Conservation (phyloP, 2,113 vertebrate species). For the Engraulis encrasicolus region DNA sequence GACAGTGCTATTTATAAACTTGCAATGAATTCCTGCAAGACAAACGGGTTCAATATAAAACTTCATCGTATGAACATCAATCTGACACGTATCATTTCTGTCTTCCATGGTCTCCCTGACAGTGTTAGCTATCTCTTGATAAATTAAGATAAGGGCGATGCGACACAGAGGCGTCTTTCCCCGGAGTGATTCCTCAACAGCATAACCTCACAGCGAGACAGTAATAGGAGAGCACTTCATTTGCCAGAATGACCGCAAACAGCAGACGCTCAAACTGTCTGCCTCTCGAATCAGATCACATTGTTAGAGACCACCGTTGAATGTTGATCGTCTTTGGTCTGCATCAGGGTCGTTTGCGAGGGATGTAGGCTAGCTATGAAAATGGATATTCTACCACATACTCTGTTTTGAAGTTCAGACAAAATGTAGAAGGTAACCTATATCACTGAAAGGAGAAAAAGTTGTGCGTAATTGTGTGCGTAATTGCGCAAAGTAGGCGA, state of each 20-base stretch:
- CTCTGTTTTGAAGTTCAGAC: no score
- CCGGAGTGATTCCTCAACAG: constrained; percentile 57
- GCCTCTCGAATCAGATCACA: no score
- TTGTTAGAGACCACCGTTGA: no score
- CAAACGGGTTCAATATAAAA: not conserved
- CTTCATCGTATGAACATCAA: not conserved
- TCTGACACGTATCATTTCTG: not conserved
- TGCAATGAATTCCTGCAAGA: not conserved
- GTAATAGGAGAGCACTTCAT: constrained; percentile 72
- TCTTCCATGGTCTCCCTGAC: not conserved
- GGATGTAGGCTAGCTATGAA: no score
- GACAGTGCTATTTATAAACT: not conserved
- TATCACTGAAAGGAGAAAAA: no score
- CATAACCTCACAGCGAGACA: constrained; percentile 69
- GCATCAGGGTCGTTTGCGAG: no score
- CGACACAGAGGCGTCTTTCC: constrained; percentile 72
- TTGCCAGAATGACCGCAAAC: constrained; percentile 62
- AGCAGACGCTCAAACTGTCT: no score
- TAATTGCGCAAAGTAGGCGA: no score
- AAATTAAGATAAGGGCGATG: constrained; percentile 43
- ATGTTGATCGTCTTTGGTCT: no score
- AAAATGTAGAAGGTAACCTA: no score
- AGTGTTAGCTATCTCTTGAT: not conserved
- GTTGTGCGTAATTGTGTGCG: no score
- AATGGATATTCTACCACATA: no score